phyloP scores from a whole-genome alignment of 2,888 invertebrate genomes.

The Strigamia maritima region DNA sequence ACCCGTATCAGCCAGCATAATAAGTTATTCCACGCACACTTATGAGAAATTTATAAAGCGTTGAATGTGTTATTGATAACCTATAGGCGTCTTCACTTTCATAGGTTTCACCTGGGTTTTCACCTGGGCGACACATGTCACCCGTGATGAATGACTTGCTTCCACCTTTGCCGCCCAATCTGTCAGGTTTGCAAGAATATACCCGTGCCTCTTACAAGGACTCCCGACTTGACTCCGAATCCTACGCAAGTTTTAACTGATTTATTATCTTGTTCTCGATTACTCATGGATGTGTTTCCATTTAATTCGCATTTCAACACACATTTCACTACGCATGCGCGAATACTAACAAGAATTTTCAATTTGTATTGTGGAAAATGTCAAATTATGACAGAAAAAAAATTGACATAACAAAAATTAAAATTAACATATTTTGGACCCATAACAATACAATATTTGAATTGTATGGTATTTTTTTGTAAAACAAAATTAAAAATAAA shows the following conservation, averaged over 20 bases:
- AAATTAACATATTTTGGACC: too few species aligned
- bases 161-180: conserved; percentile 31
- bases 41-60: conserved; percentile 6
- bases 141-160: conserved; percentile 17
- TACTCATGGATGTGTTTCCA: conserved; percentile 8
- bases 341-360: too few species aligned
- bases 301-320: conserved; percentile 27
- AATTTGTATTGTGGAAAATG: too few species aligned
- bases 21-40: conserved; percentile 18
- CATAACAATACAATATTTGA: too few species aligned
- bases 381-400: not conserved
- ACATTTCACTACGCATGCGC: not conserved
- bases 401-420: not conserved
- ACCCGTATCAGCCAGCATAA: not conserved
- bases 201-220: conserved; percentile 8
- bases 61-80: conserved; percentile 1
- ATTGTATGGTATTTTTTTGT: too few species aligned
- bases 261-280: conserved; percentile 16
- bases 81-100: conserved; percentile 16
- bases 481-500: too few species aligned
- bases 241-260: not conserved
- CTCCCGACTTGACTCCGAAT: not conserved
- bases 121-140: conserved; percentile 32
- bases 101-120: conserved; percentile 28
- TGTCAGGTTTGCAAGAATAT: conserved; percentile 12